Conservation (phyloP, 1,140 invertebrate species). For the Dreissena rostriformis region DNA sequence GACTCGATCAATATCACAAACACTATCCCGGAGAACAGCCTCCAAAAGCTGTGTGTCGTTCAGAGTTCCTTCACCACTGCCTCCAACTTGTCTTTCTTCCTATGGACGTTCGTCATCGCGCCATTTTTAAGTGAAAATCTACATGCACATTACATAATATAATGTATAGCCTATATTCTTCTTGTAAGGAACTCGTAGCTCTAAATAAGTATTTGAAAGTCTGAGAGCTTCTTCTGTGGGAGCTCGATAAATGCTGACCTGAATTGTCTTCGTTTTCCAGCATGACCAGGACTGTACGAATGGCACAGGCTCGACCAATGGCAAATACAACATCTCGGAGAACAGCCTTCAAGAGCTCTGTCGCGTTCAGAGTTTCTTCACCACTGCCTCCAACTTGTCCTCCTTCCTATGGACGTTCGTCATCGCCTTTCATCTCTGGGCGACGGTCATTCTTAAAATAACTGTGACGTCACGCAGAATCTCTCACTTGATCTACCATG, state of each 20-base stretch:
- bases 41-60: too few relatives aligned
- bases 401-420: slow-evolving; percentile 47
- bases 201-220: too few relatives aligned
- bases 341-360: background rate
- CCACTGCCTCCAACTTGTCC: slow-evolving; percentile 38
- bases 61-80: background rate
- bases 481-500: slow-evolving; percentile 30
- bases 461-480: background rate
- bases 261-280: background rate
- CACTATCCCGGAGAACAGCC: background rate
- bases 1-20: too few relatives aligned
- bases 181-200: too few relatives aligned
- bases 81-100: background rate
- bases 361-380: slow-evolving; percentile 38
- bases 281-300: background rate
- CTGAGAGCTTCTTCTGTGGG: too few relatives aligned
- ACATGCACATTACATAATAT: too few relatives aligned
- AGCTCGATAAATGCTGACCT: too few relatives aligned
- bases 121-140: background rate
- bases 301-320: background rate
- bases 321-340: background rate
- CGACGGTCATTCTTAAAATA: slow-evolving; percentile 16
- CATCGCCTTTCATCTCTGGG: slow-evolving; percentile 45
- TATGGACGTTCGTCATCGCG: background rate
- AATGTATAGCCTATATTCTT: too few relatives aligned